Percentiles rank a stretch among this genome's conserved stretches.
Conservation (phyloP, 2,113 vertebrate genomes). For the Shinisaurus crocodilurus region DNA sequence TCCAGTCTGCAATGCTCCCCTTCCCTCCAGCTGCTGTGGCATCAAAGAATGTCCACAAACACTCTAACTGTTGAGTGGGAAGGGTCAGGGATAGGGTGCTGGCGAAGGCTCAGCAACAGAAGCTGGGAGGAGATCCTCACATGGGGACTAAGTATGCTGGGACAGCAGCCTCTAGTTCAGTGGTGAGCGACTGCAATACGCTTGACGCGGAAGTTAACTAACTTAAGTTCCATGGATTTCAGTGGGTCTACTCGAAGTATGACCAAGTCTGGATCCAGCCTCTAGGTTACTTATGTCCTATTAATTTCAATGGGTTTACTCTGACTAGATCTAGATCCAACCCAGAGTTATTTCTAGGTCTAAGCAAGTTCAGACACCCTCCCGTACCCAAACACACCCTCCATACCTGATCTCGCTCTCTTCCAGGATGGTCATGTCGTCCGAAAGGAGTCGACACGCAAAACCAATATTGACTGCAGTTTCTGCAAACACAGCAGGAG, state of each 20-base stretch:
- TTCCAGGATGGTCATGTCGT: constrained; percentile 84
- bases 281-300: too few relatives aligned
- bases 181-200: too few relatives aligned
- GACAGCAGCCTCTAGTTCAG: too few relatives aligned
- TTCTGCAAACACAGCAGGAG: constrained; percentile 75
- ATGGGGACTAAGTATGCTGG: background rate
- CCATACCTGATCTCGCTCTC: constrained; percentile 87
- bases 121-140: background rate
- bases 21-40: background rate
- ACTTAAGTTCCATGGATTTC: too few relatives aligned
- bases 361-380: background rate
- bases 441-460: constrained; percentile 86
- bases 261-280: too few relatives aligned
- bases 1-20: background rate
- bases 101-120: constrained; percentile 65
- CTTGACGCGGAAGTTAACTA: too few relatives aligned
- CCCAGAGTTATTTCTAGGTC: background rate
- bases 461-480: constrained; percentile 92
- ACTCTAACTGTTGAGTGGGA: background rate
- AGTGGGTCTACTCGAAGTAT: too few relatives aligned
- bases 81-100: background rate
- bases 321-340: background rate
- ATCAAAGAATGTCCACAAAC: background rate
- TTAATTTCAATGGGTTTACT: background rate
- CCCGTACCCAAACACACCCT: background rate